Base-by-base conservation (phyloP, 1,140 invertebrate genomes). In the Zaprionus ghesquierei region DNA sequence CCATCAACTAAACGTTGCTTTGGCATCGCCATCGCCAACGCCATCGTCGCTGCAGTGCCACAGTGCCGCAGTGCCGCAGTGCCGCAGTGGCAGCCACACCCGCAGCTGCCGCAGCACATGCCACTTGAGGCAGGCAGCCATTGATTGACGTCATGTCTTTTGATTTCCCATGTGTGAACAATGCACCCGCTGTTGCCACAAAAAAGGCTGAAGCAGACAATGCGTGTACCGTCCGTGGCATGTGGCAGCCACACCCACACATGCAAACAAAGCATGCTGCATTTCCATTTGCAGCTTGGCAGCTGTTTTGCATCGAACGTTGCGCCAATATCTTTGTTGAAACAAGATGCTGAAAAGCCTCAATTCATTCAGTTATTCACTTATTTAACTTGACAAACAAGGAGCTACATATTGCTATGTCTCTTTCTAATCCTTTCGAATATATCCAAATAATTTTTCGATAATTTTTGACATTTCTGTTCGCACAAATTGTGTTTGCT, bases 91-190 rank as follows among this genome's bases (percentile, higher is more conserved):
- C 35, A 38, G n/a, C 6, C n/a, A 8, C 35, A 9, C 35, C 35
- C 35, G 35, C 35, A 41, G 35, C 5, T 22, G 41, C 41, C 41
- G 63, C 63, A 59, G 77, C 80, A 82, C 50, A 63, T 79, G 70
- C 41, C 77, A 81, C 51, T 69, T 58, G 65, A 61, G 59, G 41
- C 51, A 51, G 44, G 27, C 53, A 53, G 33, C 49, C 70, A 73
- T 75, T 82, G 80, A 85, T 82, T 82, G 80, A 85, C 80, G 66
- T 58, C 81, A 69, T 72, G 77, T 82, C 80, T 73, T 82, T 82
- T 79, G 80, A 82, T 82, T 82, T 85, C 81, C 80, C 80, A 80
- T 62, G 77, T 85, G 80, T 73, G 64, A 72, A 59, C 58, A 74
- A 69, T 62, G 60, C 65, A 70, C 22, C 35, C 66, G 55, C 56